These are phyloP conservation scores for Miichthys miiuy DNA, from an alignment of 2,797 vertebrate genomes.

Conservation along the genomic window DNA sequence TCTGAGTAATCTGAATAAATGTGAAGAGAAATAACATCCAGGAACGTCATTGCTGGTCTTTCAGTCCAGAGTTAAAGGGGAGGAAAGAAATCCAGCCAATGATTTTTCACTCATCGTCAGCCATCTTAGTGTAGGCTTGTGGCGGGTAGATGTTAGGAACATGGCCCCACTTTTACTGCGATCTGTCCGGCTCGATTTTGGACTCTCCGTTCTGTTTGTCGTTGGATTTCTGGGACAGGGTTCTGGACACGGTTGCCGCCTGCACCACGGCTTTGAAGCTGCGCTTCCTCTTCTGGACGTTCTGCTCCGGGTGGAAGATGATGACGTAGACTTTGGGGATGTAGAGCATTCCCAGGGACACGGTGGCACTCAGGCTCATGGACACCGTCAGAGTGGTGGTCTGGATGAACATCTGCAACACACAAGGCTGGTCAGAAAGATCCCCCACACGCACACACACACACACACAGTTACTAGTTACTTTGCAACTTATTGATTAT, in stretches of 20 bases:
- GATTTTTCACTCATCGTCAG: neutral
- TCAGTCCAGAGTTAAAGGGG: slow-evolving; percentile 25
- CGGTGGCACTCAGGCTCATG: slow-evolving; percentile 92
- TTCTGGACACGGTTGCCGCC: slow-evolving; percentile 82
- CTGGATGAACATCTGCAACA: slow-evolving; percentile 91
- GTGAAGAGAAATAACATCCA: slow-evolving; percentile 42
- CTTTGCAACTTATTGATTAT: neutral
- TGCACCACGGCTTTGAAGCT: slow-evolving; percentile 89
- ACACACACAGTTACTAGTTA: neutral
- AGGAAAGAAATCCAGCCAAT: slow-evolving; percentile 21
- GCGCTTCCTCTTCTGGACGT: slow-evolving; percentile 92
- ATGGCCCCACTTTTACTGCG: slow-evolving; percentile 70
- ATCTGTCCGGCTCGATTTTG: slow-evolving; percentile 80
- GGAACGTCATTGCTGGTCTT: slow-evolving; percentile 42
- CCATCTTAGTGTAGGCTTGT: neutral
- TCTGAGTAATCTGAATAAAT: slow-evolving; percentile 23
- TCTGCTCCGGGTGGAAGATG: slow-evolving; percentile 92
- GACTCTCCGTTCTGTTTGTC: slow-evolving; percentile 87
- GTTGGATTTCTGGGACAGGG: slow-evolving; percentile 83
- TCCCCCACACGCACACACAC: neutral
- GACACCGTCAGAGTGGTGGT: slow-evolving; percentile 92
- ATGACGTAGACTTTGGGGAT: slow-evolving; percentile 92
- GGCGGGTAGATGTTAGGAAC: neutral
- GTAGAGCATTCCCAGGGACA: slow-evolving; percentile 93
- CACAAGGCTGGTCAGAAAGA: slow-evolving; percentile 15